Base-by-base conservation (phyloP, 1,140 invertebrate species). In the Polyergus mexicanus region DNA sequence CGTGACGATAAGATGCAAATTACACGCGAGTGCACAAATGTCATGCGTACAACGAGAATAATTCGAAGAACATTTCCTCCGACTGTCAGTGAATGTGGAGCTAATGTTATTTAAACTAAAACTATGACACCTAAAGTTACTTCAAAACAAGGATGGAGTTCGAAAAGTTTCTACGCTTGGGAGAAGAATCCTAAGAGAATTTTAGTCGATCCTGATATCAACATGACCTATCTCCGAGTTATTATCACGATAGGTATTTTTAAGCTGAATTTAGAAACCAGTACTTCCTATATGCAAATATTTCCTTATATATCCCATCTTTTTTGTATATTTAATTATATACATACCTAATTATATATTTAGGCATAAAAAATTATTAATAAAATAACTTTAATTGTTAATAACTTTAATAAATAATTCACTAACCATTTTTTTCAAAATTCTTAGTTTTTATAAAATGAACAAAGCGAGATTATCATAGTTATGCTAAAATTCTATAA, bases 1-100 rank as follows among this genome's bases (percentile, higher is more conserved):
- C 19, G 8, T 22, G 66, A 81, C 51, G 65, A 81, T 72, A 72
- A 83, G 56, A 72, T 83, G 78, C 78, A 83, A 83, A 83, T 74
- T 32, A 51, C 32, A 44, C 68, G 47, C 35, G 51, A 28, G 10
- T 19, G 54, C 51, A 28, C 35, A 16, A 68, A 51, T 13, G 16
- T 69, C 76, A 22, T n/a, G 63, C 22, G 32, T 44, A 28, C 28
- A 19, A 22, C n/a, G 65, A 72, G 47, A 19, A 51, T 25, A 58
- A 44, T 16, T n/a, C 58, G 25, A 44, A 19, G 38, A 71, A 32
- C 19, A 51, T 58, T 32, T 58, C 51, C 25, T 32, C 13, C 6
- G 10, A 83, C 19, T 54, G 78, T 60, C 78, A 10, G 44, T 7
- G 19, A 72, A 32, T 28, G 25, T 51, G 16, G 38, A 69, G 38